Base-by-base conservation (phyloP, 2,888 invertebrate genomes). In the Rhodophaea formosa region DNA sequence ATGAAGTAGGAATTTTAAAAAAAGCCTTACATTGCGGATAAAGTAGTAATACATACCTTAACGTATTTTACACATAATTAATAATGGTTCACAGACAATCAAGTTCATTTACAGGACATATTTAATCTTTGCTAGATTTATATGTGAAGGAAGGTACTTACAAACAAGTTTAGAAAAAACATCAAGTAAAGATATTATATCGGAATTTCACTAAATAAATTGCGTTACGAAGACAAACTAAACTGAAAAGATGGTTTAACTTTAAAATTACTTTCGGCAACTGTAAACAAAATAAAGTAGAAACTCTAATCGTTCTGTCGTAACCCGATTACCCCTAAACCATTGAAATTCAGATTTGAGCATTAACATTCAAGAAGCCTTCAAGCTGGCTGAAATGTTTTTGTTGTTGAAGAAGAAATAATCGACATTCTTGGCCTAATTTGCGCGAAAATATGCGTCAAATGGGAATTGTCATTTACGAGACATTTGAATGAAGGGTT, bases 301-400 rank as follows among this genome's bases (percentile, higher is more conserved):
- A 52, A 57, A 59, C 61, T 65, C 68, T 64, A 71, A 75, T 70
- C 65, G 71, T 70, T 75, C 70, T 65, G 68, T 62, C 66, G 59
- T 68, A 63, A 66, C 62, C 55, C 69, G 67, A 70, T 72, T 71
- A 66, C 64, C 69, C 67, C 65, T 61, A 63, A 68, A 70, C 71
- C 69, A 77, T 81, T 78, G 79, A 78, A 76, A 80, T 82, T 81
- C 74, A 79, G 78, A 81, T 81, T 35, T 73, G 73, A 68, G 65
- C 71, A 78, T 81, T 80, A 74, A 75, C 70, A 80, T 81, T 79
- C 74, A 65, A 67, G 63, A 62, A 66, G 53, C 35, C 53, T 65
- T 62, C 60, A 61, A 68, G 68, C 67, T 67, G 64, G 74, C 74
- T 76, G 72, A 81, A 80, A 80, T 79, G 79, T 77, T 82, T 82